Percentiles rank a stretch among this genome's conserved stretches.
Evolutionary conservation across 2,113 vertebrate species (phyloP).

Genomic region (Labrus mixtus): DNA sequence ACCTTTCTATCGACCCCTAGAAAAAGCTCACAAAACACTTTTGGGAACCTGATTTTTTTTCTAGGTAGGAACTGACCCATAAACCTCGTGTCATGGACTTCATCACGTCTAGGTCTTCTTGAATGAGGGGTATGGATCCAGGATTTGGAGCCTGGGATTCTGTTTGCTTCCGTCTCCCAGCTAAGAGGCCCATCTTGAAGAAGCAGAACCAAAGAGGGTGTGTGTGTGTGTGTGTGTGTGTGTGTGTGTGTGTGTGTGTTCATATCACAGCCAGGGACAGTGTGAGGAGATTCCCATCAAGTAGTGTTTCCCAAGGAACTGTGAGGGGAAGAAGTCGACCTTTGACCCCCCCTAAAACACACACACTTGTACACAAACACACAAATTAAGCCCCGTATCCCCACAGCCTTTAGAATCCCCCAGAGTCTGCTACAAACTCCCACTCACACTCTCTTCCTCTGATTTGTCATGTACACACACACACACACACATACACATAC

Average conservation of each 20-base stretch:
- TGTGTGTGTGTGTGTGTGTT: constrained; percentile 6
- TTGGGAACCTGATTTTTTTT: background rate
- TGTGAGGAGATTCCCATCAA: constrained; percentile 68
- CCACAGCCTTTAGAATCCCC: constrained; percentile 4
- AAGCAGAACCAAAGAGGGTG: background rate
- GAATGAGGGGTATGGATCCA: background rate
- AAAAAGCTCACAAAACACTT: background rate
- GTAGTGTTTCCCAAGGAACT: constrained; percentile 61
- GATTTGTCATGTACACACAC: background rate
- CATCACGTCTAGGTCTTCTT: background rate
- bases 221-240: constrained; percentile 13
- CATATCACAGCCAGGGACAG: background rate
- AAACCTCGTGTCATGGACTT: background rate
- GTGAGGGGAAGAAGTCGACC: constrained; percentile 47
- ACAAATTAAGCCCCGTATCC: background rate
- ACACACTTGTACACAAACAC: constrained; percentile 16
- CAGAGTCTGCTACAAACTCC: constrained; percentile 29
- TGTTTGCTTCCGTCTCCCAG: background rate
- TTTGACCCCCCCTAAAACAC: constrained; percentile 14
- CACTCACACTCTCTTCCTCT: constrained; percentile 34
- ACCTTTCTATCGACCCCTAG: too few relatives aligned
- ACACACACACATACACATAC: constrained; percentile 8
- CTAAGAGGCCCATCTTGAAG: background rate
- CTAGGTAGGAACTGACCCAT: background rate
- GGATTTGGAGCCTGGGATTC: constrained; percentile 12